Evolutionary conservation across 2,888 invertebrate species (phyloP), one percentile per base, ranked within the genome.

Genomic region (Athalia rosae): DNA sequence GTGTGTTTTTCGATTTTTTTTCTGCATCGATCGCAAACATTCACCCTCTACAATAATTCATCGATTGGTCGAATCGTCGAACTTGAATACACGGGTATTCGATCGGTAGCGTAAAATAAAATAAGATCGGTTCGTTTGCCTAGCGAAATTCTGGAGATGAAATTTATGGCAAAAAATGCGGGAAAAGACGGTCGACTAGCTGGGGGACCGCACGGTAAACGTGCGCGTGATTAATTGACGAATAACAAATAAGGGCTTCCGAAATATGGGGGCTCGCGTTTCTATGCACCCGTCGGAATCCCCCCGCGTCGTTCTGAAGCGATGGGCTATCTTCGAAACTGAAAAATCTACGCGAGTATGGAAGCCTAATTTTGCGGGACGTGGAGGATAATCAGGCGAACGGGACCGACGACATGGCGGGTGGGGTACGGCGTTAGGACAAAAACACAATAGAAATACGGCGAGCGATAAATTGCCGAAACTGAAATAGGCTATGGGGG

Each of bases 401-500:
- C 58, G 13, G 56, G 41, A 28, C 28, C 2, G 11, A 8, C 62
- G 15, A 6, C 9, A 4, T 13, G 53, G 53, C 50, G 67, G 67
- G 41, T 41, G 15, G 4, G 13, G 47, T 47, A n/a, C 11, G 45
- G 50, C 13, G n/a, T 4, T 71, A 81, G 77, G 80, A 80, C 76
- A 76, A 74, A 73, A 66, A 66, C 58, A 78, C 80, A 81, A 81
- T 79, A 61, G 73, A n/a, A 78, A 62, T 79, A 79, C 78, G 78
- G 80, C 77, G 62, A 80, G 78, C 82, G 80, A 84, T 84, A 84
- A 85, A 85, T 82, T 82, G 83, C 79, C 81, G 78, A 82, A 84
- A 83, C 79, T 80, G 79, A 84, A 86, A 84, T 85, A 85, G 86
- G 78, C 81, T 79, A 83, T n/a, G n/a, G 80, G 78, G 79, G 77